These are phyloP conservation scores for Bergia puertoricense DNA, from an alignment of 92 coral and sea anemone species.

Conservation along the genomic window DNA sequence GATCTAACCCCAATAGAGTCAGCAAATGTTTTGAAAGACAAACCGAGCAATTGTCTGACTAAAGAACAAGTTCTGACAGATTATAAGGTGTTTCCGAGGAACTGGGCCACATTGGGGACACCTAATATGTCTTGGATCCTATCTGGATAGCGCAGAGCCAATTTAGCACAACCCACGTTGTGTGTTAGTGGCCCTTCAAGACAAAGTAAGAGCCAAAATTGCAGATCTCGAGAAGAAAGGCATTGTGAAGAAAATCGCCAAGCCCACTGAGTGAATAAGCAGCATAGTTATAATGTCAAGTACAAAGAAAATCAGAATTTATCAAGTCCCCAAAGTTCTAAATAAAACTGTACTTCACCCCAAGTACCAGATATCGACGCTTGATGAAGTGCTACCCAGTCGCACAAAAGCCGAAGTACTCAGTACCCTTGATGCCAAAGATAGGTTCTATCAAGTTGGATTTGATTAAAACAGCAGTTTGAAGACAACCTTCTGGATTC, in stretches of 20 bases:
- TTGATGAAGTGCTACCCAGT: constrained; percentile 47
- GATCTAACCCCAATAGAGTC: background rate
- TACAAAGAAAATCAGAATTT: constrained; percentile 36
- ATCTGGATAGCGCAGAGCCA: constrained; percentile 8
- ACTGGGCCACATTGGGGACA: constrained; percentile 47
- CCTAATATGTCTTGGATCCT: constrained; percentile 40
- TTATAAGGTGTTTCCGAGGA: constrained; percentile 31
- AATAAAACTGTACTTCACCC: constrained; percentile 36
- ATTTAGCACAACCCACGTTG: constrained; percentile 29
- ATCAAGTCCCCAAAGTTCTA: constrained; percentile 5
- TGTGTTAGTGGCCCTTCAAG: background rate
- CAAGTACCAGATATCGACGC: constrained; percentile 33
- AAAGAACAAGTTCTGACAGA: constrained; percentile 23
- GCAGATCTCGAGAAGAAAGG: too few relatives aligned
- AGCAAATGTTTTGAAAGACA: background rate
- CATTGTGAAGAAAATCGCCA: too few relatives aligned
- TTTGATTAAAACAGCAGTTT: constrained; percentile 37
- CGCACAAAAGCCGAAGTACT: constrained; percentile 44
- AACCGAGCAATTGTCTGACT: background rate
- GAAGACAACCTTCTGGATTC: constrained; percentile 49
- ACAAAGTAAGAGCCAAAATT: too few relatives aligned
- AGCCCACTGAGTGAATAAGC: background rate
- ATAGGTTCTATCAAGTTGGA: constrained; percentile 38
- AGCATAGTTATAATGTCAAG: constrained; percentile 40
- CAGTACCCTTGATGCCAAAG: constrained; percentile 38